These are phyloP conservation scores for Maconellicoccus hirsutus DNA, from an alignment of 1,140 invertebrate species.

Conservation along the genomic window DNA sequence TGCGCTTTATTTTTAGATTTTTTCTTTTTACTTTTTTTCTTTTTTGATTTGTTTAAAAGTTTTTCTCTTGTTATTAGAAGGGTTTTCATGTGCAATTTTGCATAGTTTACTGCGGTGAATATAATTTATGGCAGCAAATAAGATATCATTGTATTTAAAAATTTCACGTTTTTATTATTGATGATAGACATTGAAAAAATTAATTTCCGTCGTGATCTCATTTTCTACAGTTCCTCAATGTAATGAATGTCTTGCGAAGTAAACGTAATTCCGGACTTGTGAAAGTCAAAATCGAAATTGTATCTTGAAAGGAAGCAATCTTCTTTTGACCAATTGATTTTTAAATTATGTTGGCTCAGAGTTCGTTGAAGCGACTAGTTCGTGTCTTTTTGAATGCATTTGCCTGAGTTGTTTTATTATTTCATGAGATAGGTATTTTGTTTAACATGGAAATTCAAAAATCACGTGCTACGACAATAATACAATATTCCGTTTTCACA, in stretches of 20 bases:
- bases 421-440: too few species aligned
- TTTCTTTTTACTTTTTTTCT: not conserved
- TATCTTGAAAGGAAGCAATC: too few species aligned
- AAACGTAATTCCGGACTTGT: too few species aligned
- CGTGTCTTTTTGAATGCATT: not conserved
- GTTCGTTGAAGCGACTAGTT: not conserved
- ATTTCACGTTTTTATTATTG: not conserved
- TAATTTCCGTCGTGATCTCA: too few species aligned
- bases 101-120: not conserved
- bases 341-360: not conserved
- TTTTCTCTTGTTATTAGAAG: not conserved
- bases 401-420: not conserved
- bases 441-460: not conserved
- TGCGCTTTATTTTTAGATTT: not conserved
- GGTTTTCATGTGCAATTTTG: not conserved
- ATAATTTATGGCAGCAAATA: not conserved
- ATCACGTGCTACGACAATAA: conserved; percentile 3
- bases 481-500: too few species aligned
- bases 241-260: too few species aligned
- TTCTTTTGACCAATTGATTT: too few species aligned
- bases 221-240: too few species aligned
- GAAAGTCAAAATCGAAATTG: too few species aligned
- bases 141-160: not conserved
- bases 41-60: not conserved
- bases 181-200: not conserved